Base-by-base conservation (phyloP, 1,140 invertebrate species). In the Amphibalanus amphitrite region DNA sequence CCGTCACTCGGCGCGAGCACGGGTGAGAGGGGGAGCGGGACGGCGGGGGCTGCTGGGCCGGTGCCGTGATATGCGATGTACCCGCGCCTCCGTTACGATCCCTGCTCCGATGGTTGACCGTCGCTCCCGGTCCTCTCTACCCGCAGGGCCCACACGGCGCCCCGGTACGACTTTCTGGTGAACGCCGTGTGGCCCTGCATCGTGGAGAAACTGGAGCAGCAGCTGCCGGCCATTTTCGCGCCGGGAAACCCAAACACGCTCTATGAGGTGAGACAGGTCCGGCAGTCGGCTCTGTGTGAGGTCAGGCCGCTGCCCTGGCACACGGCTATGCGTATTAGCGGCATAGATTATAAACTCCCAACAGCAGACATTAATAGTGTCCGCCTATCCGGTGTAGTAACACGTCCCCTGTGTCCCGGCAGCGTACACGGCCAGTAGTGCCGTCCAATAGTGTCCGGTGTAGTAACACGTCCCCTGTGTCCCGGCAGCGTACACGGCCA, bases 151-250 rank as follows among this genome's bases (percentile, higher is more conserved):
- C 77, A 73, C 73, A 76, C 69, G 80, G 80, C 72, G n/a, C 85
- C 86, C 74, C 89, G 88, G 25, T 94, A 90, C 79, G 90, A 92
- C 78, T 94, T 96, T 80, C 79, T 95, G 69, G 85, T 93, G 0
- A 90, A 92, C 79, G 89, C 91, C 79, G 91, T 92, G 78, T 96
- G 92, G 92, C 85, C 87, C 38, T 91, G 95, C 82, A 84, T 95
- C 74, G 79, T 82, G 28, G 87, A 89, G 78, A 84, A 86, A 75
- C 83, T 93, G 72, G 87, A 90, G 76, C 83, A 88, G 59, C 85
- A 90, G 78, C 81, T 92, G 76, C 85, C 89, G 28, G 87, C 87
- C 0, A 90, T 96, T 75, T 95, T 93, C 84, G 90, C 91, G 20
- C 90, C 92, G 29, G 93, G 92, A 73, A 93, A 96, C 82, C 91